Conservation (phyloP, 2,113 vertebrate species). For the Petromus typicus region DNA sequence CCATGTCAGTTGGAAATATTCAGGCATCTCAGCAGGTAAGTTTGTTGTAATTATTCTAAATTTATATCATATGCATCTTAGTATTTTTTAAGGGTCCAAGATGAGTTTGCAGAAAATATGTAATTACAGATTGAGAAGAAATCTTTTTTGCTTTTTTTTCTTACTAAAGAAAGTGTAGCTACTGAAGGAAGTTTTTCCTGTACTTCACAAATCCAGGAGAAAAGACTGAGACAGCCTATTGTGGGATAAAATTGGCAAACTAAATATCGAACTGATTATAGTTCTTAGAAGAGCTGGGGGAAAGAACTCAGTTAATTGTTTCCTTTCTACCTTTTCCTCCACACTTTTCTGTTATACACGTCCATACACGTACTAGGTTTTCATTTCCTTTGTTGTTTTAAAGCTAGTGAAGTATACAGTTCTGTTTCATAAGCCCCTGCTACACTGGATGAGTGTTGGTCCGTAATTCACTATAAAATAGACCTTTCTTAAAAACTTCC, state of each 20-base stretch:
- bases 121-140: constrained; percentile 21
- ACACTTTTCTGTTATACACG: background rate
- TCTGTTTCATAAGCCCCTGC: constrained; percentile 22
- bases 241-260: constrained; percentile 9
- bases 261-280: constrained; percentile 37
- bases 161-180: background rate
- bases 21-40: constrained; percentile 91
- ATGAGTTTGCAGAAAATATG: background rate
- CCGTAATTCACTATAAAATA: background rate
- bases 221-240: constrained; percentile 17
- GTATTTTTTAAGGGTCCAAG: background rate
- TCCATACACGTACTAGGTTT: background rate
- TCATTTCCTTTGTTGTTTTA: background rate
- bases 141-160: background rate
- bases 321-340: background rate
- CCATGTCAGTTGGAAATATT: constrained; percentile 84
- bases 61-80: background rate
- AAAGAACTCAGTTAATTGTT: background rate
- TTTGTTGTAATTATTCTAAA: constrained; percentile 38
- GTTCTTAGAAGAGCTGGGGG: background rate
- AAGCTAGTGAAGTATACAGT: background rate
- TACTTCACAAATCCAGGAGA: background rate
- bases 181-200: constrained; percentile 26
- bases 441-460: background rate
- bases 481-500: background rate